These are phyloP conservation scores for Lutjanus campechanus DNA, from an alignment of 2,797 vertebrate species.

Conservation along the genomic window DNA sequence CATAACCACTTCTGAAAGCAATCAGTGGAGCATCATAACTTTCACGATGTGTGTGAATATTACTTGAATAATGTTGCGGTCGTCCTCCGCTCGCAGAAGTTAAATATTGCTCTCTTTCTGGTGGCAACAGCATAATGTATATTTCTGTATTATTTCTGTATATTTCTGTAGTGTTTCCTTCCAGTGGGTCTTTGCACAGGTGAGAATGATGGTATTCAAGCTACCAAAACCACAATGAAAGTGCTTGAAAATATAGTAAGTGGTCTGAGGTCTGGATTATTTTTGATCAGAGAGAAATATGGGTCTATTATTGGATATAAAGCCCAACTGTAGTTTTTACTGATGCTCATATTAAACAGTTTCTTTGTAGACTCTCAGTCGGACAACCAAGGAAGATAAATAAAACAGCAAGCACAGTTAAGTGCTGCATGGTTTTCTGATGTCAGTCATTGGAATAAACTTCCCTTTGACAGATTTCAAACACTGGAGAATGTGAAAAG, in stretches of 20 bases:
- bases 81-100: not conserved
- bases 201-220: not conserved
- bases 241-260: not conserved
- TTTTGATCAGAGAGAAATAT: conserved; percentile 16
- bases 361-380: not conserved
- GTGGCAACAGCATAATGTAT: not conserved
- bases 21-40: conserved; percentile 29
- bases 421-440: conserved; percentile 5
- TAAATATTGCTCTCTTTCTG: conserved; percentile 1
- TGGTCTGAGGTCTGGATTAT: not conserved
- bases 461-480: conserved; percentile 19
- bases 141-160: no score
- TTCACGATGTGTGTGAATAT: conserved; percentile 9
- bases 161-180: no score
- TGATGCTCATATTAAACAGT: conserved; percentile 8
- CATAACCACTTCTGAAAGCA: conserved; percentile 23
- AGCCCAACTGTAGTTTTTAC: not conserved
- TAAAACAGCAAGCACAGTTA: conserved; percentile 30
- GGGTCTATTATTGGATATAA: not conserved
- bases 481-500: conserved; percentile 23
- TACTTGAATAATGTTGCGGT: conserved; percentile 9
- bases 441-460: conserved; percentile 15
- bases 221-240: not conserved
- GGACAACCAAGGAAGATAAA: conserved; percentile 12
- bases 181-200: not conserved